Percentiles rank a stretch among this genome's conserved stretches.
phyloP scores from a whole-genome alignment of 1,140 invertebrate species.

The Drosophila aff. region DNA sequence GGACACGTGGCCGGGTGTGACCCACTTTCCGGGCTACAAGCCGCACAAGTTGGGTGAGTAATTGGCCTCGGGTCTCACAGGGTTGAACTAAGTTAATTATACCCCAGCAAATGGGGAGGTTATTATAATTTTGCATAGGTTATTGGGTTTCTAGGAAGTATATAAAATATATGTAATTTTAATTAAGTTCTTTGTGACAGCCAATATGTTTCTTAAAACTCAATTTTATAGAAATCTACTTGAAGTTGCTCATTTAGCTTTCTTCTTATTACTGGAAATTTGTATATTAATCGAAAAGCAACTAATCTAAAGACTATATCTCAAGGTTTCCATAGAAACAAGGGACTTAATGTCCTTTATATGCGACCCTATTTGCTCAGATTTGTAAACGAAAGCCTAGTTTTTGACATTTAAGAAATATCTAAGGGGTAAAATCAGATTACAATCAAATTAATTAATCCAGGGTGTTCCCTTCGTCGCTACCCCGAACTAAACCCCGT shows the following conservation, averaged over 20 bases:
- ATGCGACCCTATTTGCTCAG: neutral
- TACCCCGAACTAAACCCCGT: neutral
- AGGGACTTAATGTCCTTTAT: too few species aligned
- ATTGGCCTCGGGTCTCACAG: conserved; percentile 37
- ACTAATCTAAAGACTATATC: neutral
- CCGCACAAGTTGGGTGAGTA: conserved; percentile 89
- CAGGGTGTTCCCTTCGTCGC: neutral
- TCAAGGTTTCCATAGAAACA: neutral
- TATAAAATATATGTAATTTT: neutral
- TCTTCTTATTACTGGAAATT: neutral
- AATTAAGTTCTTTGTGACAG: neutral
- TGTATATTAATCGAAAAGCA: too few species aligned
- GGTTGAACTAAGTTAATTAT: conserved; percentile 4
- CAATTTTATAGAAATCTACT: neutral
- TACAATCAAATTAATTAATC: neutral
- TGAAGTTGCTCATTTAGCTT: neutral
- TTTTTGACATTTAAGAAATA: neutral
- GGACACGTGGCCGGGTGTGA: conserved; percentile 95
- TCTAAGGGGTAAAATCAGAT: neutral
- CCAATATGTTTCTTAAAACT: neutral
- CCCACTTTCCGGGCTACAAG: conserved; percentile 93
- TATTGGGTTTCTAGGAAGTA: neutral
- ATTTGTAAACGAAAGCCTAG: neutral
- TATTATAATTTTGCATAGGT: conserved; percentile 1
- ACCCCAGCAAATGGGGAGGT: neutral